Conservation (phyloP, 2,113 vertebrate species). For the Nothocercus julius region DNA sequence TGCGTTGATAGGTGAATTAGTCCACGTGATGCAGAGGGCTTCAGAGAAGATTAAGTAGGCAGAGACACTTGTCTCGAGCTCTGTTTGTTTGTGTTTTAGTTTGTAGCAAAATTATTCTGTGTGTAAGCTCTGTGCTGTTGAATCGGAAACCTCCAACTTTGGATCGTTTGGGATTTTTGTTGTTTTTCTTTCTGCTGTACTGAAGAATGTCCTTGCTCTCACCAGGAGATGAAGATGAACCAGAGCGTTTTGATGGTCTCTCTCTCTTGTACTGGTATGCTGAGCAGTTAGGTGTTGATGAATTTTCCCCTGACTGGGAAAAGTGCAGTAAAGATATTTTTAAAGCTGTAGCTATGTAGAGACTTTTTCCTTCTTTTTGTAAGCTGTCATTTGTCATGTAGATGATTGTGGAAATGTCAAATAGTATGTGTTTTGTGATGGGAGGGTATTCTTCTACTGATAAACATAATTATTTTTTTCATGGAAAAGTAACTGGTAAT, state of each 20-base stretch:
- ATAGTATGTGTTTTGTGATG: background rate
- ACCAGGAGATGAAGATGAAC: slow-evolving; percentile 76
- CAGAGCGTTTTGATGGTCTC: slow-evolving; percentile 81
- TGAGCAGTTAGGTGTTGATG: background rate
- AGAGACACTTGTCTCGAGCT: slow-evolving; percentile 76
- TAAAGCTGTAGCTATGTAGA: background rate
- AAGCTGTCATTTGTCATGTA: background rate
- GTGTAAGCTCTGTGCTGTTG: slow-evolving; percentile 39
- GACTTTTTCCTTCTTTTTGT: background rate
- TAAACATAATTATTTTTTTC: background rate
- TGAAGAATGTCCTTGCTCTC: slow-evolving; percentile 81
- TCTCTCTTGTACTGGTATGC: slow-evolving; percentile 87
- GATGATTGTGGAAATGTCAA: background rate
- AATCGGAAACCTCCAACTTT: slow-evolving; percentile 2
- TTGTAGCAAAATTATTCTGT: slow-evolving; percentile 66
- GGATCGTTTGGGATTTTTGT: slow-evolving; percentile 10
- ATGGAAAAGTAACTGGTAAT: background rate
- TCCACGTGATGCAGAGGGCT: slow-evolving; percentile 74
- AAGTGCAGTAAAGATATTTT: background rate
- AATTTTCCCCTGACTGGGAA: background rate
- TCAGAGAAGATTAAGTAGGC: slow-evolving; percentile 84
- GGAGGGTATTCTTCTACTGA: background rate
- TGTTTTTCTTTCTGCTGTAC: background rate
- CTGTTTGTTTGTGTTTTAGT: slow-evolving; percentile 61
- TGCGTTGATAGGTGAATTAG: slow-evolving; percentile 70